A percentile compares a stretch with the other conserved stretches of the same genome.
These are phyloP conservation scores for Cephus pygmeus DNA, from an alignment of 2,888 invertebrate species.

Conservation along the genomic window DNA sequence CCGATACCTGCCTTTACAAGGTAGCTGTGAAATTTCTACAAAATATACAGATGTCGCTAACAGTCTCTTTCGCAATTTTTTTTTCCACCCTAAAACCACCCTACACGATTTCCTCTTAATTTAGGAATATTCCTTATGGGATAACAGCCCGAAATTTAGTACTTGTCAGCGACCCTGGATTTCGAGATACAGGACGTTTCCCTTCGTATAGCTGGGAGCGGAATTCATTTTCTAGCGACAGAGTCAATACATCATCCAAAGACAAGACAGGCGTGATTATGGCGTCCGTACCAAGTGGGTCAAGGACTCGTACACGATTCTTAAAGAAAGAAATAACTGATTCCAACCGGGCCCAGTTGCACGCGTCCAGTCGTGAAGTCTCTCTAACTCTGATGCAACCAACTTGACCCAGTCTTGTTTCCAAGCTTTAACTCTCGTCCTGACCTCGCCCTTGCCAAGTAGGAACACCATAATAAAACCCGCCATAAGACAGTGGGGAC, in stretches of 20 bases:
- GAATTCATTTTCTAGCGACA: background rate
- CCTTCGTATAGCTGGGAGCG: background rate
- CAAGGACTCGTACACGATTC: constrained; percentile 32
- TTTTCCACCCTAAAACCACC: background rate
- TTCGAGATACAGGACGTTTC: background rate
- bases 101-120: background rate
- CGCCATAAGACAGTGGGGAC: constrained; percentile 48
- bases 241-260: constrained; percentile 3
- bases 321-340: constrained; percentile 4
- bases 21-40: background rate
- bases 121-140: background rate
- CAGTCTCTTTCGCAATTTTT: background rate
- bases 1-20: background rate
- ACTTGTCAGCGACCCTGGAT: background rate
- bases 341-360: constrained; percentile 8
- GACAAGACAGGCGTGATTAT: constrained; percentile 23
- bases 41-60: background rate
- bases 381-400: constrained; percentile 45
- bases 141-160: background rate
- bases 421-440: constrained; percentile 39
- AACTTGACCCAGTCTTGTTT: constrained; percentile 60
- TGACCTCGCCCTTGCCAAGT: constrained; percentile 61
- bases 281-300: constrained; percentile 31
- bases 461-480: constrained; percentile 48
- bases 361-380: constrained; percentile 14